Base-by-base conservation (phyloP, 2,797 vertebrate species). In the Poecile montanus region DNA sequence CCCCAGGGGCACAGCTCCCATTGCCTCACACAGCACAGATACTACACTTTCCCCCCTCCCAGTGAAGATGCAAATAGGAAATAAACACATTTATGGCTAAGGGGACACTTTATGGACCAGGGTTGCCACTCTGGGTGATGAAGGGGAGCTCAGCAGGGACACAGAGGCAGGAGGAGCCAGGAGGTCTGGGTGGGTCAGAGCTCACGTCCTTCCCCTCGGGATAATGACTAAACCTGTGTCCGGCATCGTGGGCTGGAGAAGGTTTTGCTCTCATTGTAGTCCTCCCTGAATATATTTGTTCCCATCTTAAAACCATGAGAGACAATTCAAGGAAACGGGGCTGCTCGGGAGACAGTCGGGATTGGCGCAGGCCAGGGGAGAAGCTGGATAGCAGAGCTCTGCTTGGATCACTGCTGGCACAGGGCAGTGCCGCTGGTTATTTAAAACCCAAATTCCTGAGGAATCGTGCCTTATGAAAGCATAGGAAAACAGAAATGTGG, bases 281-380 rank as follows among this genome's bases (percentile, higher is more conserved):
- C n/a, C 71, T 74, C 65, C 36, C 29, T 34, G 79, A 38, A 38
- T 73, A 9, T 50, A 60, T 92, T 86, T 91, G 68, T 88, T 94
- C 88, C 63, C 54, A 36, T 82, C 82, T 6, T 73, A 50, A 85
- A 85, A 44, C 21, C 2, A 0, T 15, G 62, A 77, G 85, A 97
- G 85, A 97, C 92, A 95, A 95, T 97, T 88, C 47, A 40, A 89
- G 92, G 96, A 94, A 95, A 84, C 1, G 61, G 83, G 75, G 50
- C 68, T 53, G 29, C 9, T 36, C 2, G 3, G 91, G 65, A 85
- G 70, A 57, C 2, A 1, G 26, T 6, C 2, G 0, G 60, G 70
- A 54, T 21, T 62, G 67, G 53, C 2, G 42, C 0, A 0, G 81
- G 70, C 63, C 75, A 42, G 61, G 47, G 50, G 60, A 85, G 68